Percentiles rank a stretch among this genome's conserved stretches.
Conservation (phyloP, 2,113 vertebrate species). For the Etheostoma cragini region DNA sequence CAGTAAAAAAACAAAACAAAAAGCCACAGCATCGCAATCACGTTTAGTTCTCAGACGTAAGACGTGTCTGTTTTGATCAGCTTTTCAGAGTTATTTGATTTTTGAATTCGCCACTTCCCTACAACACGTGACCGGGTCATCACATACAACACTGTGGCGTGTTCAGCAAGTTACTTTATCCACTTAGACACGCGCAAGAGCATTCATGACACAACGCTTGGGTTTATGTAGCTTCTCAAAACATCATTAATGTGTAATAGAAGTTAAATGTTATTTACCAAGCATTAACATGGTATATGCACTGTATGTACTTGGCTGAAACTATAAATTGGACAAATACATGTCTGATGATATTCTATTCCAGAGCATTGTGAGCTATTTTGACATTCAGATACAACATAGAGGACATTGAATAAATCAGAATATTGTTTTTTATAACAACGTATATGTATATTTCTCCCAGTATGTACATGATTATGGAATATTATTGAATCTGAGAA, state of each 20-base stretch:
- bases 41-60: not conserved
- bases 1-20: not conserved
- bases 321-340: slow-evolving; percentile 61
- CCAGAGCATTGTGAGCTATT: slow-evolving; percentile 77
- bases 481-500: slow-evolving; percentile 75
- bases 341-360: slow-evolving; percentile 71
- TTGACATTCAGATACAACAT: slow-evolving; percentile 63
- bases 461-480: slow-evolving; percentile 70
- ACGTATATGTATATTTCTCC: slow-evolving; percentile 75
- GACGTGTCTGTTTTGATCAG: not conserved
- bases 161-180: slow-evolving; percentile 41
- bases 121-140: not conserved
- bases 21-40: not conserved
- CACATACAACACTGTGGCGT: slow-evolving; percentile 40
- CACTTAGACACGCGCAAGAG: slow-evolving; percentile 29
- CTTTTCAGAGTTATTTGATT: not conserved
- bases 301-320: slow-evolving; percentile 75
- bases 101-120: not conserved
- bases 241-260: slow-evolving; percentile 66
- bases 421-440: slow-evolving; percentile 67
- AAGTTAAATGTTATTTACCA: slow-evolving; percentile 72
- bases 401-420: slow-evolving; percentile 55
- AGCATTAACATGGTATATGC: slow-evolving; percentile 75
- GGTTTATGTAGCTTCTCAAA: slow-evolving; percentile 71
- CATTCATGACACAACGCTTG: slow-evolving; percentile 63